Evolutionary conservation across 2,113 vertebrate genomes (phyloP), one percentile per base, ranked within the genome.

Genomic region (Hyperopisus bebe): DNA sequence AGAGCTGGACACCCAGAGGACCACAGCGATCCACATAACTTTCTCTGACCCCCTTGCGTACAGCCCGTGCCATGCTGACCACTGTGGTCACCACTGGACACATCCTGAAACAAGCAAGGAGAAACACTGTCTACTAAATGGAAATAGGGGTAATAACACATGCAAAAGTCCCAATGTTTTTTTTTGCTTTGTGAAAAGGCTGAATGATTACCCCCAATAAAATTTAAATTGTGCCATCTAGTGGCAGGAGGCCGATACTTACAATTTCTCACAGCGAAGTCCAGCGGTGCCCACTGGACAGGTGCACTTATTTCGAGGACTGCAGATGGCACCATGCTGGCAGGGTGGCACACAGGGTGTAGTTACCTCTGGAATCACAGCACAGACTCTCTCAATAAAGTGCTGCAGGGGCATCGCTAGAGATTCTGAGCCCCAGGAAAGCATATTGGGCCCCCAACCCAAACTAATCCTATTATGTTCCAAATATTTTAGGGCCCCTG

Each of bases 1-100:
- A 97, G 19, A 97, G 94, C 15, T 95, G 94, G 87, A 96, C 91
- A 44, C 96, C 96, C 19, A 97, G 92, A 0, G 96, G 96, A 90
- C 96, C 96, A 91, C 96, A 97, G 70, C 96, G 96, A 84, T 97
- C 96, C 3, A 96, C 93, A 3, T 96, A 97, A 91, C 96, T 97
- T 90, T 96, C 96, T 88, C 91, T 93, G 8, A 96, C 93, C 0
- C 95, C 96, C 87, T 95, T 96, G 2, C 96, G 92, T n/a, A 96
- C 95, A 0, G 95, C 95, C 50, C 96, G 94, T n/a, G 95, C 94
- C 93, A 94, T 95, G 77, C 95, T 96, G 90, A 97, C 95, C 91
- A 95, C 94, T 0, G 92, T 96, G 47, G 96, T 97, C 89, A 97
- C 94, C 74, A 97, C 95, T 10, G 96, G 96, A 87, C 96, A 97